These are phyloP conservation scores for Acleris emargana DNA, from an alignment of 2,888 invertebrate species.

Conservation along the genomic window DNA sequence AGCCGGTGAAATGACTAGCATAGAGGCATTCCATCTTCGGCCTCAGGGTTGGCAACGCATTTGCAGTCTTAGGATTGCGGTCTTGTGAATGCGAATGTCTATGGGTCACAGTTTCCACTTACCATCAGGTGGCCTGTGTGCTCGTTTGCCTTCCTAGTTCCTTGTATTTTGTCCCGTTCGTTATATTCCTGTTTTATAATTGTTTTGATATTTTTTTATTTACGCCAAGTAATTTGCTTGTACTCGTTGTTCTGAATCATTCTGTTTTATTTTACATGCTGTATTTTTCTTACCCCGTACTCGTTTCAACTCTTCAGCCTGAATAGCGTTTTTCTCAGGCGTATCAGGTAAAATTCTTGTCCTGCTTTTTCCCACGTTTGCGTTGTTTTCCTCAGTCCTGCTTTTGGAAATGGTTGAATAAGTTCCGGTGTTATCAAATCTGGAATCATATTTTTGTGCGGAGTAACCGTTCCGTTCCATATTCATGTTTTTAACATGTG, in stretches of 20 bases:
- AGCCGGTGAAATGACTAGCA: no score
- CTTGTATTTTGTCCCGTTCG: no score
- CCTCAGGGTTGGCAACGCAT: no score
- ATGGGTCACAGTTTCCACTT: no score
- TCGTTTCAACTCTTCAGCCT: neutral
- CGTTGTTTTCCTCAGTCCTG: neutral
- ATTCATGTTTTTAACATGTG: no score
- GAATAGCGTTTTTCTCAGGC: neutral
- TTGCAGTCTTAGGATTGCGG: no score
- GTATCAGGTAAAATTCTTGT: slow-evolving; percentile 2
- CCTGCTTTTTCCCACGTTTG: slow-evolving; percentile 2
- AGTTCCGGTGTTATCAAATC: neutral
- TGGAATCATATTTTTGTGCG: neutral
- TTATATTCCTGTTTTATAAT: no score
- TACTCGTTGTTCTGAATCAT: neutral
- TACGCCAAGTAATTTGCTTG: neutral
- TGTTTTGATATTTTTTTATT: neutral
- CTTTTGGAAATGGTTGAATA: slow-evolving; percentile 2
- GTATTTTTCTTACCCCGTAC: neutral
- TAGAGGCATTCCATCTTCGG: no score
- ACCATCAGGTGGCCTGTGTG: no score
- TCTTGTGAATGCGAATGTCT: no score
- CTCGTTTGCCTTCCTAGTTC: no score
- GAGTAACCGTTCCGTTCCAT: neutral
- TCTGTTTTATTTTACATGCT: neutral